Percentiles rank a stretch among this genome's conserved stretches.
Evolutionary conservation across 92 coral and sea anemone genomes (phyloP).

Genomic region (Palythoa caribaeorum): DNA sequence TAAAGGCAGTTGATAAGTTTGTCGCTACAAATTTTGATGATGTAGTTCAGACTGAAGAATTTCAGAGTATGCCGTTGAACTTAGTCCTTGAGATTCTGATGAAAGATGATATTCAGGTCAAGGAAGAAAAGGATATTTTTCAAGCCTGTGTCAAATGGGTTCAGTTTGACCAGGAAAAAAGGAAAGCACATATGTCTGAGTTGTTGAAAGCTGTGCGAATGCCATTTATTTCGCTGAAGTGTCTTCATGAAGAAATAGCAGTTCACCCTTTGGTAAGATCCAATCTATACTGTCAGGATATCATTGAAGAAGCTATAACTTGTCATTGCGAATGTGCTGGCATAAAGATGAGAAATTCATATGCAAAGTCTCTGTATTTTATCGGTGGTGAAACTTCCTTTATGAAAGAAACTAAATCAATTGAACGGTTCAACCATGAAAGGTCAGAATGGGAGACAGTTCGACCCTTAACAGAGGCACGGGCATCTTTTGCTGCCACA

Average conservation of each 20-base stretch:
- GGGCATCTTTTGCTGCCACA: slow-evolving; percentile 91
- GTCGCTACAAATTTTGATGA: slow-evolving; percentile 76
- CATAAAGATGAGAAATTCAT: slow-evolving; percentile 86
- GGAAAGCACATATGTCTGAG: slow-evolving; percentile 75
- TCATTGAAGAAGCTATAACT: slow-evolving; percentile 84
- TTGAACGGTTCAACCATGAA: slow-evolving; percentile 85
- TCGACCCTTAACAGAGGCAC: slow-evolving; percentile 81
- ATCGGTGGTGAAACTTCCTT: slow-evolving; percentile 98
- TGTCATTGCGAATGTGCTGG: slow-evolving; percentile 95
- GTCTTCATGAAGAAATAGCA: slow-evolving; percentile 75
- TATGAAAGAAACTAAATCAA: slow-evolving; percentile 93
- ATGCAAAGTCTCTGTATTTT: slow-evolving; percentile 83
- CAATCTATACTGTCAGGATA: slow-evolving; percentile 84
- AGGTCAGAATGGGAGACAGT: slow-evolving; percentile 85
- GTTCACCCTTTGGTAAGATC: slow-evolving; percentile 71
- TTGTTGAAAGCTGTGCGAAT: slow-evolving; percentile 81
- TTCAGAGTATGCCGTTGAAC: slow-evolving; percentile 67
- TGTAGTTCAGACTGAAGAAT: slow-evolving; percentile 86
- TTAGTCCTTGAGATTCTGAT: slow-evolving; percentile 78
- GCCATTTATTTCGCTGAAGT: slow-evolving; percentile 82
- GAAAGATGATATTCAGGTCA: slow-evolving; percentile 76
- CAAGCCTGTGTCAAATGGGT: slow-evolving; percentile 87
- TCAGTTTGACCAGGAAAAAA: slow-evolving; percentile 58
- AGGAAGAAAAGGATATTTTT: slow-evolving; percentile 78
- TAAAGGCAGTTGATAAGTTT: slow-evolving; percentile 80